Evolutionary conservation across 1,140 invertebrate genomes (phyloP).

Genomic region (Cydia splendana): DNA sequence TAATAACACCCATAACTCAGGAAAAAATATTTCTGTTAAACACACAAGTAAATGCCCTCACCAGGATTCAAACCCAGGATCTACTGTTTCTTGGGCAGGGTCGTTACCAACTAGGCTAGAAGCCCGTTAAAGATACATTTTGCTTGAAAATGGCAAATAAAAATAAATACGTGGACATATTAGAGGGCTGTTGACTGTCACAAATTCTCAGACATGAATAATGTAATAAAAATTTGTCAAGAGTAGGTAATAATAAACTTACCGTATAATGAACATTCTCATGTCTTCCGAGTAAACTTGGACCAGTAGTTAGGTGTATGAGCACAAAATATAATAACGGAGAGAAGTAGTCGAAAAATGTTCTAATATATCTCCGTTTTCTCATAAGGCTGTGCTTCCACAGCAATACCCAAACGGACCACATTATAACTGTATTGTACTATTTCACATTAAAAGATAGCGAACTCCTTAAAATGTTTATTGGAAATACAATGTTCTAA

Average conservation of each 20-base stretch:
- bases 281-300: neutral
- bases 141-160: neutral
- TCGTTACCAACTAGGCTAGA: no score
- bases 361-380: slow-evolving; percentile 4
- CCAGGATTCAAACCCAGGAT: no score
- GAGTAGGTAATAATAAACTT: neutral
- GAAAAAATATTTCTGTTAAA: no score
- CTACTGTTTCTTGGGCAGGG: no score
- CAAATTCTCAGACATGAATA: neutral
- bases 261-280: neutral
- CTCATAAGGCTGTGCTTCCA: slow-evolving; percentile 17
- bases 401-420: slow-evolving; percentile 14
- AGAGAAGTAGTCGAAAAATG: neutral
- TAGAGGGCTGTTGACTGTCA: neutral
- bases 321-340: neutral
- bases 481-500: neutral
- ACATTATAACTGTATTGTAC: neutral
- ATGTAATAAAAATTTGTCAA: neutral
- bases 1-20: no score
- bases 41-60: no score
- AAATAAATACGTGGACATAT: neutral
- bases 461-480: neutral
- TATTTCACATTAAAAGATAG: neutral
- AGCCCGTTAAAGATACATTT: neutral
- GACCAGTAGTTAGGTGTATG: neutral